Conservation (phyloP, 1,140 invertebrate genomes). For the Campoletis sonorensis region DNA sequence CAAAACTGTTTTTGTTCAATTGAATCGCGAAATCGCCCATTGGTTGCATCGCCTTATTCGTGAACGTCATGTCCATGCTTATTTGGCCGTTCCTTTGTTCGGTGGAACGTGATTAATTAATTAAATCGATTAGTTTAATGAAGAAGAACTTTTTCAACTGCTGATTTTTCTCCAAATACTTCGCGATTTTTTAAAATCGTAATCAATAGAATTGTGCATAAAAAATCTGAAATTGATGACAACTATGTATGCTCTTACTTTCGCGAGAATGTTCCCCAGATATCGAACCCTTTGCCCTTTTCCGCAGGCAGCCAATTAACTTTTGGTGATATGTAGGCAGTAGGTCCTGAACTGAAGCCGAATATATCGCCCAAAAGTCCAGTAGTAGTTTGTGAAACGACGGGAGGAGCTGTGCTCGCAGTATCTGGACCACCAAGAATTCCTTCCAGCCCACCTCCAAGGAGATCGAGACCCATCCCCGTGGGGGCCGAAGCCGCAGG, state of each 20-base stretch:
- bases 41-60: constrained; percentile 98
- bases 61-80: constrained; percentile 97
- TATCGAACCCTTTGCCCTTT: constrained; percentile 98
- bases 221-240: not conserved
- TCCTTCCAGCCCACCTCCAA: constrained; percentile 79
- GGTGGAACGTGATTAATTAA: constrained; percentile 48
- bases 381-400: constrained; percentile 77
- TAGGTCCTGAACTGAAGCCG: constrained; percentile 83
- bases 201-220: not conserved
- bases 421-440: constrained; percentile 69
- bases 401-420: constrained; percentile 69
- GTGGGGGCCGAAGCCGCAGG: constrained; percentile 72
- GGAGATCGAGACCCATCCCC: constrained; percentile 89
- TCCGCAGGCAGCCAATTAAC: constrained; percentile 95
- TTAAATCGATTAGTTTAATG: not conserved
- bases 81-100: constrained; percentile 86
- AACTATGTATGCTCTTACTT: constrained; percentile 70
- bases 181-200: not conserved
- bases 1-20: constrained; percentile 99
- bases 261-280: constrained; percentile 96
- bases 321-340: constrained; percentile 87
- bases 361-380: constrained; percentile 95
- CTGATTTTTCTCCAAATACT: too few relatives aligned
- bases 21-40: constrained; percentile 98
- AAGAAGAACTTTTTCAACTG: not conserved